Percentiles rank a stretch among this genome's conserved stretches.
Evolutionary conservation across 2,797 vertebrate genomes (phyloP).

Genomic region (Smutsia gigantea): DNA sequence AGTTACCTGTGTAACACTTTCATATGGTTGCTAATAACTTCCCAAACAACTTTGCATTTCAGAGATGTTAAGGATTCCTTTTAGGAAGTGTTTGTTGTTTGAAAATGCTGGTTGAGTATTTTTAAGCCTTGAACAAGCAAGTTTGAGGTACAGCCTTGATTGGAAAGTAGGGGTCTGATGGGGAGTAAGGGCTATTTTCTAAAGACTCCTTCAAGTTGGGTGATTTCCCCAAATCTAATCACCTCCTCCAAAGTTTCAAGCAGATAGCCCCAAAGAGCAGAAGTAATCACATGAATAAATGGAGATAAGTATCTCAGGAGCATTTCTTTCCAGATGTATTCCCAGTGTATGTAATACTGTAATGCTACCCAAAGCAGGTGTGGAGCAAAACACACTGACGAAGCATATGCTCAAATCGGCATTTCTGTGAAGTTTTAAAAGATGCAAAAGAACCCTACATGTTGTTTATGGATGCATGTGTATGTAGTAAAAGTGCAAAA

Average conservation of each 20-base stretch:
- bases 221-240: neutral
- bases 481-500: neutral
- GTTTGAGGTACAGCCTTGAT: neutral
- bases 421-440: neutral
- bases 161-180: neutral
- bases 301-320: neutral
- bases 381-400: neutral
- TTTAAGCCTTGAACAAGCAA: neutral
- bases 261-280: neutral
- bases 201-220: neutral
- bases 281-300: neutral
- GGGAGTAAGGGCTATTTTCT: neutral
- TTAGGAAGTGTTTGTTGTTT: neutral
- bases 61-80: neutral
- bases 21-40: neutral
- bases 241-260: neutral
- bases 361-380: neutral
- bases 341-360: neutral
- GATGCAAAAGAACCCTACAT: neutral
- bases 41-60: neutral
- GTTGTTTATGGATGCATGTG: neutral
- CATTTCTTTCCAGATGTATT: neutral
- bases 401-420: neutral
- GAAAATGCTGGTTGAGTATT: conserved; percentile 31
- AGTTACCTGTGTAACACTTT: conserved; percentile 37